Evolutionary conservation across 2,888 invertebrate genomes (phyloP).

Genomic region (Matsumyia berberina): DNA sequence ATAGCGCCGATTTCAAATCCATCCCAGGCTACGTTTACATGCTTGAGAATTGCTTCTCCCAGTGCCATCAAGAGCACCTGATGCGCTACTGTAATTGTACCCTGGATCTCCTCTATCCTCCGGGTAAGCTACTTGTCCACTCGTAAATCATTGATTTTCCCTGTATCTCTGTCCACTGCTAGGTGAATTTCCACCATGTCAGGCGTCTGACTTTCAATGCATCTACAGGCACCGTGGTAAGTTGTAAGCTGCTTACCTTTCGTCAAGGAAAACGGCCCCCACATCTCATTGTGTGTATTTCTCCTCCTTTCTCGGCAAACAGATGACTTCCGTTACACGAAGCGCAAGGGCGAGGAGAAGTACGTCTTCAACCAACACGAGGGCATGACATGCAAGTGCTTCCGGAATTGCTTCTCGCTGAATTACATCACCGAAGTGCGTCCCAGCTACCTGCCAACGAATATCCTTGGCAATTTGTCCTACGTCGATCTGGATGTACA

Average conservation of each 20-base stretch:
- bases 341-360: conserved; percentile 79
- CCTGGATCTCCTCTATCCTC: conserved; percentile 83
- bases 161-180: background rate
- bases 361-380: conserved; percentile 79
- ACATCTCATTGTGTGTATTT: background rate
- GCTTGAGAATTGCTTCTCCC: conserved; percentile 82
- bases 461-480: conserved; percentile 80
- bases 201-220: conserved; percentile 80
- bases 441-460: conserved; percentile 80
- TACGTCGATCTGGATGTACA: conserved; percentile 84
- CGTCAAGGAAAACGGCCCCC: background rate
- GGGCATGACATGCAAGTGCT: conserved; percentile 83
- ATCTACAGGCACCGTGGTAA: conserved; percentile 81
- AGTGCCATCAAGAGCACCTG: conserved; percentile 83
- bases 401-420: conserved; percentile 83
- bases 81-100: conserved; percentile 83
- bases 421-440: conserved; percentile 82
- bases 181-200: conserved; percentile 78
- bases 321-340: conserved; percentile 80
- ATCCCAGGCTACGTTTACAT: conserved; percentile 82
- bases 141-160: conserved; percentile 55
- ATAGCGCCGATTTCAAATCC: conserved; percentile 80
- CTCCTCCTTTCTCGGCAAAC: conserved; percentile 6
- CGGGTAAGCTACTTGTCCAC: conserved; percentile 78
- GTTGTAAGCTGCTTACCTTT: conserved; percentile 59